Evolutionary conservation across 2,797 vertebrate species (phyloP).

Genomic region (Enteromius trimaculatus): DNA sequence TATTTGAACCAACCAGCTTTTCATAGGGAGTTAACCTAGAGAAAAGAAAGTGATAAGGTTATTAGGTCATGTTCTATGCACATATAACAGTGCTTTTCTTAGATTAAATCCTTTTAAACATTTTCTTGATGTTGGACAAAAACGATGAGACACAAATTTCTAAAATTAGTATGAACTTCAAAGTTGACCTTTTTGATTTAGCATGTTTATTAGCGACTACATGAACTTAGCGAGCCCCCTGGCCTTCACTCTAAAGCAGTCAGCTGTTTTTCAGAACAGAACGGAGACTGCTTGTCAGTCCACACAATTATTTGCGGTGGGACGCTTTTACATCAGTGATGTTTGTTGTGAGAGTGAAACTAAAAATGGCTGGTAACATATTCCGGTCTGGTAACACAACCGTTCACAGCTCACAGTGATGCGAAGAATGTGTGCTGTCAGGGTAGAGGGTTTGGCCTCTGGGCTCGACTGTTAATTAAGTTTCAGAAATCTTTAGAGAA

Average conservation of each 20-base stretch:
- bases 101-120: neutral
- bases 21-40: neutral
- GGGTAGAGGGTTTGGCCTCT: slow-evolving; percentile 33
- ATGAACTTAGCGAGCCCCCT: slow-evolving; percentile 20
- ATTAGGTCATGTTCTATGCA: neutral
- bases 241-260: slow-evolving; percentile 41
- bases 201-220: slow-evolving; percentile 11
- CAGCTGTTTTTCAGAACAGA: slow-evolving; percentile 39
- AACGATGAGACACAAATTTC: slow-evolving; percentile 4
- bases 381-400: slow-evolving; percentile 10
- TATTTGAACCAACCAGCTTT: neutral
- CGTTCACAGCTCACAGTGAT: slow-evolving; percentile 54
- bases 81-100: neutral
- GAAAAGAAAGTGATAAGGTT: neutral
- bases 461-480: slow-evolving; percentile 61
- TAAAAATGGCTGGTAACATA: slow-evolving; percentile 72
- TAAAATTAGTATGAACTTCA: slow-evolving; percentile 43
- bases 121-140: slow-evolving; percentile 27
- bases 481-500: slow-evolving; percentile 65
- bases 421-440: slow-evolving; percentile 56
- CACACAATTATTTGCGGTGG: slow-evolving; percentile 47
- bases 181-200: slow-evolving; percentile 39
- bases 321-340: slow-evolving; percentile 30
- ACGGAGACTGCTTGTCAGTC: slow-evolving; percentile 38
- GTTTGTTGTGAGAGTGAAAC: slow-evolving; percentile 67